Percentiles rank a stretch among this genome's conserved stretches.
Conservation (phyloP, 2,888 invertebrate species). For the Amorpha juglandis region DNA sequence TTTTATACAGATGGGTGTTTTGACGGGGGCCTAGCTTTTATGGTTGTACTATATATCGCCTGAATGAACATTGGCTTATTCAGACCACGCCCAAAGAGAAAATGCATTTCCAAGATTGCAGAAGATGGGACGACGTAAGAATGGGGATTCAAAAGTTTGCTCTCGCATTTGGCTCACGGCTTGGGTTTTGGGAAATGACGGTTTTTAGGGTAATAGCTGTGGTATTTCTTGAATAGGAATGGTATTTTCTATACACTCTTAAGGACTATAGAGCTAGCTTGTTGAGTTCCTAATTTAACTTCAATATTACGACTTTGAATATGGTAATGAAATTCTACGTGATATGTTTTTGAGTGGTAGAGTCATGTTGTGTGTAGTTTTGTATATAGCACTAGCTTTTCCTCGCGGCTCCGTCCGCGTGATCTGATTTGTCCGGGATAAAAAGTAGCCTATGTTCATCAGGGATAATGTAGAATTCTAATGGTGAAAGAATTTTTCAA, state of each 20-base stretch:
- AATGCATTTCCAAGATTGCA: slow-evolving; percentile 83
- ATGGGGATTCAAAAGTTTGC: slow-evolving; percentile 60
- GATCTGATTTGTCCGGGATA: no score
- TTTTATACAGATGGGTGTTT: slow-evolving; percentile 47
- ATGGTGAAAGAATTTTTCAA: no score
- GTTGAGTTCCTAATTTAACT: neutral
- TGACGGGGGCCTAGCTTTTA: slow-evolving; percentile 45
- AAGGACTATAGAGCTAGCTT: neutral
- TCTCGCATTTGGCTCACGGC: slow-evolving; percentile 50
- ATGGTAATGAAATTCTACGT: neutral
- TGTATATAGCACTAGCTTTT: no score
- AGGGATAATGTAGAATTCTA: no score
- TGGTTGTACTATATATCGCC: slow-evolving; percentile 80
- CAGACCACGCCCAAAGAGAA: slow-evolving; percentile 77
- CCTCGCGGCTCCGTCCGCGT: no score
- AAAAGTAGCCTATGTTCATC: no score
- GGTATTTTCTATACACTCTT: slow-evolving; percentile 2
- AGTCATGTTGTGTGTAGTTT: no score
- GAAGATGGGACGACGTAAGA: slow-evolving; percentile 64
- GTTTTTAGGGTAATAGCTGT: slow-evolving; percentile 66
- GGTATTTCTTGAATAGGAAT: slow-evolving; percentile 28
- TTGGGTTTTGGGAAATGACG: slow-evolving; percentile 44
- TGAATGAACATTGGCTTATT: slow-evolving; percentile 83
- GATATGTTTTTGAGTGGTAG: no score
- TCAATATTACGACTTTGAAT: neutral